Conservation (phyloP, 2,888 invertebrate genomes). For the Melieria omissa region DNA sequence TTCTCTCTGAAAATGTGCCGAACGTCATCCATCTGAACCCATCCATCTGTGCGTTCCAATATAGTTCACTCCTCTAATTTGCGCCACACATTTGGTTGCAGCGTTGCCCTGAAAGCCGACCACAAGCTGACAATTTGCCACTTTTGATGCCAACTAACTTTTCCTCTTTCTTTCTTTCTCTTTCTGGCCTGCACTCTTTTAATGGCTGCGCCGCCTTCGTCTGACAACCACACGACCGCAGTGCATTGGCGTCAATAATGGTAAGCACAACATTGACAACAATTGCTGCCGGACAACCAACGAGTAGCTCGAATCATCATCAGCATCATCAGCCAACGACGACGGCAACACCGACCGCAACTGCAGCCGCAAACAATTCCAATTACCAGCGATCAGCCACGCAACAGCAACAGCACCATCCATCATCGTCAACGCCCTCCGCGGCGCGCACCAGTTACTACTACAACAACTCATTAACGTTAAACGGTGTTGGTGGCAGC, state of each 20-base stretch:
- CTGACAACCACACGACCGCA: conserved; percentile 38
- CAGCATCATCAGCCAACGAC: conserved; percentile 43
- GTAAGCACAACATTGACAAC: conserved; percentile 67
- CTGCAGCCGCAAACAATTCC: conserved; percentile 48
- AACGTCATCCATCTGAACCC: too few species aligned
- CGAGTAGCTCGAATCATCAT: conserved; percentile 61
- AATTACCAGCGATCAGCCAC: conserved; percentile 42
- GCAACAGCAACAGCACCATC: conserved; percentile 44
- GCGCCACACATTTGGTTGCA: neutral
- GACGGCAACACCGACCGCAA: conserved; percentile 50
- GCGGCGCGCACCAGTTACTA: conserved; percentile 33
- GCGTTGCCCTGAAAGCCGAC: neutral
- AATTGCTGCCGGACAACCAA: conserved; percentile 66
- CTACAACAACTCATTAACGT: conserved; percentile 39
- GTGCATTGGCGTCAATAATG: conserved; percentile 66
- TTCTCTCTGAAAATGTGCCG: too few species aligned
- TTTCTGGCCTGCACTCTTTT: neutral
- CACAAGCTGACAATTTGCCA: conserved; percentile 2
- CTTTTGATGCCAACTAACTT: neutral
- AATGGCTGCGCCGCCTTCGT: neutral
- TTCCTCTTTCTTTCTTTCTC: neutral
- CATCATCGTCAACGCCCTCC: conserved; percentile 35
- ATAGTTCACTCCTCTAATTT: neutral
- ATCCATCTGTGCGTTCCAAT: too few species aligned
- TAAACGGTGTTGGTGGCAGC: conserved; percentile 34